phyloP scores from a whole-genome alignment of 2,888 invertebrate genomes.

The Himalopsyche anomala region DNA sequence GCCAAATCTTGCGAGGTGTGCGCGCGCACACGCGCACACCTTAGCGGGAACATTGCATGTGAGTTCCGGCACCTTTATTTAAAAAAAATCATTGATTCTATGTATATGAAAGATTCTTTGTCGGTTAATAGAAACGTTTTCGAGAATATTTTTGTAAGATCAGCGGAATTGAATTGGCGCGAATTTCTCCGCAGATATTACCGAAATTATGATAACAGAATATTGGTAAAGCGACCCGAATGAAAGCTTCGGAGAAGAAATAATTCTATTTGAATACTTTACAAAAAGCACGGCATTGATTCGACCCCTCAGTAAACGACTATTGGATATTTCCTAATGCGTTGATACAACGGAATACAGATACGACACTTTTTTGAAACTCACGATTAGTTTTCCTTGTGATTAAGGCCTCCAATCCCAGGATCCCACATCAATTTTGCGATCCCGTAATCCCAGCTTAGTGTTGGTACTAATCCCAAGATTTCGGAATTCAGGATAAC shows the following conservation, averaged over 20 bases:
- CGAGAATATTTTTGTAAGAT: not conserved
- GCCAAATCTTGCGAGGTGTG: too few species aligned
- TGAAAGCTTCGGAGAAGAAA: not conserved
- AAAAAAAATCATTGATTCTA: too few species aligned
- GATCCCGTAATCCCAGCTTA: too few species aligned
- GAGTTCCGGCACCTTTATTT: too few species aligned
- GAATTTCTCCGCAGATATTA: too few species aligned
- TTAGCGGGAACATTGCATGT: too few species aligned
- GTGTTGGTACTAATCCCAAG: too few species aligned
- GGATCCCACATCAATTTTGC: too few species aligned
- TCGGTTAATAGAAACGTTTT: not conserved
- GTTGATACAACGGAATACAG: not conserved
- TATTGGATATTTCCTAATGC: not conserved
- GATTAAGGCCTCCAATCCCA: not conserved
- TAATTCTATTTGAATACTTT: not conserved
- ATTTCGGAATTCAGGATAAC: too few species aligned
- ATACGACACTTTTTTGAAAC: not conserved
- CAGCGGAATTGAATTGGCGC: not conserved
- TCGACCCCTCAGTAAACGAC: not conserved
- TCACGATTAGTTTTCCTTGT: not conserved
- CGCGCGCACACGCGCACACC: too few species aligned
- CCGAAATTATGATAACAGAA: not conserved
- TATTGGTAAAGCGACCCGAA: not conserved
- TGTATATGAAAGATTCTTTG: too few species aligned
- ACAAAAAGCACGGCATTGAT: not conserved